These are phyloP conservation scores for Vireo altiloquus DNA, from an alignment of 2,113 vertebrate species.

Conservation along the genomic window DNA sequence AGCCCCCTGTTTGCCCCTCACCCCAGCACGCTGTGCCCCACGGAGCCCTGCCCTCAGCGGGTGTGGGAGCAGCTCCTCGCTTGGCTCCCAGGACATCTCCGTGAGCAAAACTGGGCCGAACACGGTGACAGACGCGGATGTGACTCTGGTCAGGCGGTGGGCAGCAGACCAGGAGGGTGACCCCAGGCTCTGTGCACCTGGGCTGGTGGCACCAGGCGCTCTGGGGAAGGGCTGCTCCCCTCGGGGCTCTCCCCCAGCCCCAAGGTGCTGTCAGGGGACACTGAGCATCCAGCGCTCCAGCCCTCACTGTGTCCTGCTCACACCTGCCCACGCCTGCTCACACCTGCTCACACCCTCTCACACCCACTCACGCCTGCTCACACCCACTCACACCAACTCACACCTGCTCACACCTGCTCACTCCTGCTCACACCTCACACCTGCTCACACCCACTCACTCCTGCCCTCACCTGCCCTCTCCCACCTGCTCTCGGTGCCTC, in stretches of 20 bases:
- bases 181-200: too few relatives aligned
- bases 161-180: rapidly evolving
- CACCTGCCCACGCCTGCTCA: too few relatives aligned
- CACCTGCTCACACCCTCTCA: too few relatives aligned
- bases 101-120: rapidly evolving
- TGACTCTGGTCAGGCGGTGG: rapidly evolving
- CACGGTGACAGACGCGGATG: rapidly evolving
- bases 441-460: rapidly evolving
- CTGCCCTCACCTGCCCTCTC: not conserved
- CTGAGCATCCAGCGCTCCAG: rapidly evolving
- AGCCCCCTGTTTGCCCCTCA: rapidly evolving
- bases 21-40: rapidly evolving
- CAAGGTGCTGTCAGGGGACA: not conserved
- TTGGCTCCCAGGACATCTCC: not conserved
- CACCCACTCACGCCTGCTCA: too few relatives aligned
- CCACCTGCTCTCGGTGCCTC: not conserved
- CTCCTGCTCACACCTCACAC: rapidly evolving
- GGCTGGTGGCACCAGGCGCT: not conserved
- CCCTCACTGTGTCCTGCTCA: rapidly evolving
- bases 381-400: too few relatives aligned
- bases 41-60: not conserved
- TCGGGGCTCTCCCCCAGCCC: not conserved
- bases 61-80: rapidly evolving
- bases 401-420: rapidly evolving
- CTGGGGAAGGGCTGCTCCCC: not conserved